Evolutionary conservation across 1,140 invertebrate species (phyloP), one percentile per base, ranked within the genome.

Genomic region (Procambarus virginalis): DNA sequence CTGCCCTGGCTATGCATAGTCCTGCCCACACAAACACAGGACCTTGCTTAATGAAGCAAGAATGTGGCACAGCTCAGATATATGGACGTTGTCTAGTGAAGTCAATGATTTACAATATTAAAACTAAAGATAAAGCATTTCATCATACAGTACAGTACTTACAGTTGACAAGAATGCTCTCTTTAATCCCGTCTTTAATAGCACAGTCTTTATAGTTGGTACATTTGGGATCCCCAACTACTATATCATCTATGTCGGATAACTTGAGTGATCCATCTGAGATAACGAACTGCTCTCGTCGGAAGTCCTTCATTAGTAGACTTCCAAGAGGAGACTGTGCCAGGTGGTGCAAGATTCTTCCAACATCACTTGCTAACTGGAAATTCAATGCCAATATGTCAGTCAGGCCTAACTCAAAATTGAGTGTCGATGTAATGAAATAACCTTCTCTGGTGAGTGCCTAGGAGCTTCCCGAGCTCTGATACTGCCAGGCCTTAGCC

Each of bases 171-270:
- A 84, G 51, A 34, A 84, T 51, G 60, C 6, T n/a, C 10, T 78
- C 82, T 51, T 60, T 78, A 46, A 45, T 68, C 14, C n/a, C 60
- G 70, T 79, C 80, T 20, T 84, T 49, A 48, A 89, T 45, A 14
- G 64, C 22, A 79, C 88, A 89, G 45, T 89, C 81, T 9, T 60
- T n/a, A 51, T 75, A 51, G 6, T 9, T 49, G 46, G 45, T 55
- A 73, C 88, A 89, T 17, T 20, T 9, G 6, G 81, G 88, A 17
- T 89, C 88, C 4, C 88, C 88, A 48, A 84, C 49, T 64, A 84
- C 88, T 77, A 89, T 55, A 45, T 89, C 88, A 84, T 89, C 88
- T 10, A 89, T 75, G 70, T 89, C 88, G 55, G 88, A 89, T n/a
- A 89, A 60, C 20, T 89, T 89, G 34, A 89, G 46, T 46, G n/a